Base-by-base conservation (phyloP, 2,888 invertebrate species). In the Catonia carolina region DNA sequence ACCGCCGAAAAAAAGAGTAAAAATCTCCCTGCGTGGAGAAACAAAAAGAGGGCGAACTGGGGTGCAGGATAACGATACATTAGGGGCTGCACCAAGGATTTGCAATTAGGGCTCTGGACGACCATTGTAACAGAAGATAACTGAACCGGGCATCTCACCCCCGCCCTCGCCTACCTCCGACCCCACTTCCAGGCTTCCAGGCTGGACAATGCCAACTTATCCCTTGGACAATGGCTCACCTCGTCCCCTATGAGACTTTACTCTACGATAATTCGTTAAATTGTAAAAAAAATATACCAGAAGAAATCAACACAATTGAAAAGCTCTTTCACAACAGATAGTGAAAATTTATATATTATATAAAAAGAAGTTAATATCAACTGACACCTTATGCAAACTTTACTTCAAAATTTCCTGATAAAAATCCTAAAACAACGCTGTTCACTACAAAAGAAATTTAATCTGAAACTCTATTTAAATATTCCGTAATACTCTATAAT, bases 41-140 rank as follows among this genome's bases (percentile, higher is more conserved):
- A 59, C 59, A 61, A 61, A 63, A 60, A 60, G 61, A 53, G 51
- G 60, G 59, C 53, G 59, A 58, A 47, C 52, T 52, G 53, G 53
- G 53, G 57, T 37, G 47, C 39, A 49, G 58, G 31, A 42, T 49
- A 52, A 37, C 58, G 52, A 58, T 58, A 58, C 58, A 58, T 58
- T 58, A 58, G 20, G 36, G 58, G 52, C 49, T 61, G 61, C 61
- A 61, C 61, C 59, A 54, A 59, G 59, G 61, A 61, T 59, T 60
- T 60, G 62, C 62, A 62, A 62, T 62, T 62, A 62, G 60, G 56
- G 58, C 58, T n/a, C 23, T 27, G 45, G 45, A 45, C 45, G 22
- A 23, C 45, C 45, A 23, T 45, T 45, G 45, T 45, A 45, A 45
- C 45, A 45, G 45, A 45, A 45, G 45, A 45, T 45, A 45, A 45